Percentiles rank a stretch among this genome's conserved stretches.
Evolutionary conservation across 2,888 invertebrate genomes (phyloP).

Genomic region (Germaria angustata): DNA sequence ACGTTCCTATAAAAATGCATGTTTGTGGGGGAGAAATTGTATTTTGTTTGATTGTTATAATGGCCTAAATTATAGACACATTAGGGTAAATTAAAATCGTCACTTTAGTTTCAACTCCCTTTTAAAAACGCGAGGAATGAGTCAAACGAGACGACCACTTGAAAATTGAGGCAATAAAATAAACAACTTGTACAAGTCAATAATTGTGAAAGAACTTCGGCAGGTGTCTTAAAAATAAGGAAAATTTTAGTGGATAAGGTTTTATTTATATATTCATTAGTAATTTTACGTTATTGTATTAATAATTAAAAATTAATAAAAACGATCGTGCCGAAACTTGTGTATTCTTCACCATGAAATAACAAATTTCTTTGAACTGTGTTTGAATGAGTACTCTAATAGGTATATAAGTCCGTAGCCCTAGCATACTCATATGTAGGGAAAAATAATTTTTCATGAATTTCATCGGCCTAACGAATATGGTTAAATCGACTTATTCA

Average conservation of each 20-base stretch:
- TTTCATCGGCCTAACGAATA: no score
- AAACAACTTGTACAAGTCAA: slow-evolving; percentile 57
- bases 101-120: slow-evolving; percentile 59
- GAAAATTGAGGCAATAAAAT: slow-evolving; percentile 34
- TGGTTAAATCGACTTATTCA: no score
- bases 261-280: not conserved
- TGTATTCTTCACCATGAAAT: no score
- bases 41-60: slow-evolving; percentile 76
- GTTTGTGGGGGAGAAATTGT: slow-evolving; percentile 42
- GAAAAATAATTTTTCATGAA: no score
- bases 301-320: no score
- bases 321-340: no score
- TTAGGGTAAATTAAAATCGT: slow-evolving; percentile 80
- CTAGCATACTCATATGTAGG: no score
- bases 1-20: not conserved
- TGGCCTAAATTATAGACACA: slow-evolving; percentile 79
- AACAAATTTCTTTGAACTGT: no score
- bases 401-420: no score
- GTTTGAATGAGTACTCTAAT: no score
- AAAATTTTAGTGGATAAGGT: slow-evolving; percentile 40
- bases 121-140: not conserved
- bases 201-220: slow-evolving; percentile 39
- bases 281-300: not conserved
- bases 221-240: slow-evolving; percentile 59
- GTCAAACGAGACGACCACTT: slow-evolving; percentile 3